Conservation (phyloP, 2,113 vertebrate genomes). For the Theropithecus gelada region DNA sequence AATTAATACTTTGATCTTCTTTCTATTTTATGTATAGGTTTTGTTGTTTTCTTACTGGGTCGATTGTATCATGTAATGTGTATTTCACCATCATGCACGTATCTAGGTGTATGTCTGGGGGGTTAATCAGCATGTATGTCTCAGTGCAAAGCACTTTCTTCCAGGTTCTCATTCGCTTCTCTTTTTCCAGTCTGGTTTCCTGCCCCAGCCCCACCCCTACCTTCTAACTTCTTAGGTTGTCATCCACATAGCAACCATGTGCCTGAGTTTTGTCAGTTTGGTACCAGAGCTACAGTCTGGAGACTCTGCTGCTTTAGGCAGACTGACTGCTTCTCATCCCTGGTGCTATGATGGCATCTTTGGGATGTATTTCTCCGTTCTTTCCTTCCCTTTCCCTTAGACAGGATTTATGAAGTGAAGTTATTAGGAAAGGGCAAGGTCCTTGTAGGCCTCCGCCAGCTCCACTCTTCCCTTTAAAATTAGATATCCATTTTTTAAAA, state of each 20-base stretch:
- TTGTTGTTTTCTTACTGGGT: background rate
- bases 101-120: background rate
- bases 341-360: background rate
- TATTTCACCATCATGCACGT: background rate
- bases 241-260: background rate
- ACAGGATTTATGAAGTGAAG: background rate
- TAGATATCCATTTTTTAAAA: background rate
- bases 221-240: background rate
- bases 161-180: background rate
- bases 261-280: background rate
- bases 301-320: background rate
- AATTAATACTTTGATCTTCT: background rate
- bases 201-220: background rate
- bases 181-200: background rate
- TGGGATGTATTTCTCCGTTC: background rate
- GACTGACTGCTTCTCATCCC: background rate
- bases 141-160: background rate
- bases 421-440: background rate
- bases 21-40: background rate
- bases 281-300: background rate
- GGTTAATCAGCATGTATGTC: background rate
- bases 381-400: background rate
- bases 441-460: background rate
- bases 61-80: background rate
- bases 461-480: background rate